These are phyloP conservation scores for Yponomeuta sedellus DNA, from an alignment of 2,888 invertebrate genomes.

Conservation along the genomic window DNA sequence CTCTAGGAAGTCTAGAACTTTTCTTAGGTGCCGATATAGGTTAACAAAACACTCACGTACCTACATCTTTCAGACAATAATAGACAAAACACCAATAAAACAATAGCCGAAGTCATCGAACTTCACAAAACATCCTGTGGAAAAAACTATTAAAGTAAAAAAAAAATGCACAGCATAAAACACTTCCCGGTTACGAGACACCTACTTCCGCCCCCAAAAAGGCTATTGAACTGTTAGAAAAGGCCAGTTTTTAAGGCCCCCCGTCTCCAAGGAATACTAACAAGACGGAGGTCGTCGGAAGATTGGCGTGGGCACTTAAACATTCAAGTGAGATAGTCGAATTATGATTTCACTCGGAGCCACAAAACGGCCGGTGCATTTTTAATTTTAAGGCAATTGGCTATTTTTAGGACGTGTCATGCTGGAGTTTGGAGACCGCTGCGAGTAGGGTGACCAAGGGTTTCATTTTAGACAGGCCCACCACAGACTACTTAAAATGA, in stretches of 20 bases:
- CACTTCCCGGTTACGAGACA: slow-evolving; percentile 55
- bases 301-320: background rate
- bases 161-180: slow-evolving; percentile 50
- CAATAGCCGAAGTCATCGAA: slow-evolving; percentile 27
- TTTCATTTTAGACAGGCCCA: too few relatives aligned
- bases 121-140: slow-evolving; percentile 56
- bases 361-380: background rate
- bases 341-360: background rate
- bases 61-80: slow-evolving; percentile 15
- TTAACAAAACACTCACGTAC: slow-evolving; percentile 14
- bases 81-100: slow-evolving; percentile 26
- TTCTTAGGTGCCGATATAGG: too few relatives aligned
- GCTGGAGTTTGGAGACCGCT: background rate
- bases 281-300: background rate
- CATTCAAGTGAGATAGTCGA: background rate
- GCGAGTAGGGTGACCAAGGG: background rate
- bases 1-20: too few relatives aligned
- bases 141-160: slow-evolving; percentile 50
- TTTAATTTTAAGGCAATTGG: slow-evolving; percentile 1
- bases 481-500: background rate
- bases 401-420: background rate
- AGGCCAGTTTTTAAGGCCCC: slow-evolving; percentile 16
- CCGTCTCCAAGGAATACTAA: background rate
- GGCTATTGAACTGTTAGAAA: slow-evolving; percentile 44
- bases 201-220: slow-evolving; percentile 45